Base-by-base conservation (phyloP, 2,888 invertebrate species). In the Imbricaverruca yamaguchii region DNA sequence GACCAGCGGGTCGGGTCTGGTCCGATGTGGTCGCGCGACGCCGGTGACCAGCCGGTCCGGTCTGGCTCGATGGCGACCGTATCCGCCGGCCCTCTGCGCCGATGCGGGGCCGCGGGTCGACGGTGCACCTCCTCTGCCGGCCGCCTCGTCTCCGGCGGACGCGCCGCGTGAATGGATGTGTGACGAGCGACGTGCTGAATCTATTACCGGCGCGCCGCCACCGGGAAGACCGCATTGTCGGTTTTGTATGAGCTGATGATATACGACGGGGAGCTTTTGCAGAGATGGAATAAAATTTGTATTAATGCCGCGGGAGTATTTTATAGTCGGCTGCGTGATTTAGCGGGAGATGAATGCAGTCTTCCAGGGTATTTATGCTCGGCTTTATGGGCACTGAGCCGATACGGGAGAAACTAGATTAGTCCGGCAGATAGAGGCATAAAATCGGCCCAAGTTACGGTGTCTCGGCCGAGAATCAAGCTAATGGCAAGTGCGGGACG, bases 261-360 rank as follows among this genome's bases (percentile, higher is more conserved):
- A 23, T 25, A 69, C 69, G 69, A 15, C 69, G 15, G 15, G 9
- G 74, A 55, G 74, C 74, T 74, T 74, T 74, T 74, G 74, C 74
- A 74, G 74, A 55, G 55, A 74, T 55, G 55, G 74, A 74, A 74
- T 74, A 74, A 55, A 74, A 74, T 74, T 74, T 74, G 74, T 74
- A 74, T 55, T 53, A 74, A 74, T 55, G 53, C 74, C 7, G 69
- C 69, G 25, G 69, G 69, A 69, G 69, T 69, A 69, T 69, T 69
- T 69, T 39, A 69, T 10, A 25, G 69, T 13, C 25, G 10, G 69
- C 25, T 39, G 69, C 69, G 39, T 13, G 39, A 10, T 13, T 23
- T 25, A 69, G 39, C 25, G 39, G 25, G 25, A 67, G 69, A 69
- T 69, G 69, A 15, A 69, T 69, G 69, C 39, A 15, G 15, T 23